Evolutionary conservation across 2,888 invertebrate species (phyloP), one percentile per base, ranked within the genome.

Genomic region (Tillus elongatus): DNA sequence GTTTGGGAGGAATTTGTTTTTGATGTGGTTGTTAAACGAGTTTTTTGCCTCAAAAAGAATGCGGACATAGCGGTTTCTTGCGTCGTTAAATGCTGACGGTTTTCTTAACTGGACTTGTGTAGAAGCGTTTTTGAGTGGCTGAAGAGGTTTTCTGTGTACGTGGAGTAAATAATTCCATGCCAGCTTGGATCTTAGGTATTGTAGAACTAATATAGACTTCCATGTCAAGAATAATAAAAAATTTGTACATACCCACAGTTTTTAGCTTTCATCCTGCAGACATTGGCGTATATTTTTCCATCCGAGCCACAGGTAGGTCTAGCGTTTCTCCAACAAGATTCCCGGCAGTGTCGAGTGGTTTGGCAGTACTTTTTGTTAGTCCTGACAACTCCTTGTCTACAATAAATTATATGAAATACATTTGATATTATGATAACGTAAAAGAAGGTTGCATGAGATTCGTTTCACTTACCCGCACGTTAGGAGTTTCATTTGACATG

Each of bases 351-450:
- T 42, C 89, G 74, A 1, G 90, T 91, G 15, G 88, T 90, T 58
- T 89, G 89, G 57, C 91, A 91, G 57, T 90, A 86, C 61, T 89
- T 90, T 66, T 88, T 84, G 56, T 83, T 86, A 6, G 90, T 88
- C 45, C 83, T 74, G 9, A 90, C 86, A 2, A 86, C 86, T 11
- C 85, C 85, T 75, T 86, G 84, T 1, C 85, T 84, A 66, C n/a
- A n/a, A n/a, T n/a, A 24, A 70, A 69, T 42, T 4, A 13, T 4
- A 13, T 10, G 13, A 13, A 30, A 3, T 4, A 30, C 3, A 26
- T 4, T 13, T 10, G 14, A 14, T 13, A 6, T 15, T 4, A 9
- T 31, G 14, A 13, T 13, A n/a, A n/a, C n/a, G n/a, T n/a, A n/a
- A n/a, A n/a, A n/a, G n/a, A n/a, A n/a, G n/a, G n/a, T n/a, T 27